These are phyloP conservation scores for Zaprionus ghesquierei DNA, from an alignment of 1,140 invertebrate genomes.

Conservation along the genomic window DNA sequence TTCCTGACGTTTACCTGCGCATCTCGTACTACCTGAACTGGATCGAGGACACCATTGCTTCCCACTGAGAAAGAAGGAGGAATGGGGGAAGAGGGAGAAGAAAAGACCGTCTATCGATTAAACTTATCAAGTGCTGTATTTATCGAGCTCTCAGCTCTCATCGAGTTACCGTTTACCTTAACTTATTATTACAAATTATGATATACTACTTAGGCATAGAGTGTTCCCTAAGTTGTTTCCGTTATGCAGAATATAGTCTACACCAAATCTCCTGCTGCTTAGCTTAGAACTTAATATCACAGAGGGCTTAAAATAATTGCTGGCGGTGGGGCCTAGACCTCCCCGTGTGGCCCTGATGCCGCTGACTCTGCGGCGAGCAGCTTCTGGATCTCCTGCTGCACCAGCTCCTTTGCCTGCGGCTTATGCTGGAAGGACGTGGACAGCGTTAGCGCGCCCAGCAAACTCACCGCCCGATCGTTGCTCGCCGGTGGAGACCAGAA, in stretches of 20 bases:
- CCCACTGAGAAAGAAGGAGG: constrained; percentile 42
- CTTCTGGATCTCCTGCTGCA: constrained; percentile 50
- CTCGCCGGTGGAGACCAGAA: constrained; percentile 49
- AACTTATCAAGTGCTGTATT: constrained; percentile 45
- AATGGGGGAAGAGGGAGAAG: not conserved
- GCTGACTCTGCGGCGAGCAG: constrained; percentile 17
- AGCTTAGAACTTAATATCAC: constrained; percentile 71
- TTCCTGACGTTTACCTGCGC: constrained; percentile 93
- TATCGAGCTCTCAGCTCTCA: constrained; percentile 52
- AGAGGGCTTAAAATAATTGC: constrained; percentile 32
- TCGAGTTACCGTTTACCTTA: constrained; percentile 59
- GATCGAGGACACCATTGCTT: constrained; percentile 86
- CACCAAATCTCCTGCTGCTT: constrained; percentile 52
- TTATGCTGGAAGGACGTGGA: constrained; percentile 21
- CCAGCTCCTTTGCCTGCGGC: constrained; percentile 7
- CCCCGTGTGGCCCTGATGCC: not conserved
- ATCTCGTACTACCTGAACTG: constrained; percentile 93
- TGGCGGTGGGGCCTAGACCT: constrained; percentile 7
- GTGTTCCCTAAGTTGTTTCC: constrained; percentile 77
- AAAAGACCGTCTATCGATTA: not conserved
- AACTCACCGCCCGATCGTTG: not conserved
- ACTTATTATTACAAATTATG: constrained; percentile 36
- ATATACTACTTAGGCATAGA: constrained; percentile 67
- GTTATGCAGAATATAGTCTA: constrained; percentile 71
- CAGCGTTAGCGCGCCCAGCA: constrained; percentile 9